phyloP scores from a whole-genome alignment of 2,888 invertebrate species.

The Melanostoma mellinum region DNA sequence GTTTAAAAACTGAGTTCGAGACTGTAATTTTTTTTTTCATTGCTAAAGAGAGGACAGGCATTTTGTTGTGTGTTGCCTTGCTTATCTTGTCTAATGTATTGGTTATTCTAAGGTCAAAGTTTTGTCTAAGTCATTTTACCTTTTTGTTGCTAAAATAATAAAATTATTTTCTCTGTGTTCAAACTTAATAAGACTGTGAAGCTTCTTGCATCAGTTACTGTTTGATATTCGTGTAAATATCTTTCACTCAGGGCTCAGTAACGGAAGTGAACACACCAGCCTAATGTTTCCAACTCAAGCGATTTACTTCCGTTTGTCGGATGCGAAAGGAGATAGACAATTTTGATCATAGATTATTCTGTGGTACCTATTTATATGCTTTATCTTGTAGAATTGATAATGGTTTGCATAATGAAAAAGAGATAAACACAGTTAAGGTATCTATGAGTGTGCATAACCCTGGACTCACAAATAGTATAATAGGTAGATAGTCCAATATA shows the following conservation, averaged over 20 bases:
- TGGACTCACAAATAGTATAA: neutral
- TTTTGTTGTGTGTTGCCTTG: too few relatives aligned
- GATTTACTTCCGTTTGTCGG: conserved; percentile 36
- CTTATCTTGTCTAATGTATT: too few relatives aligned
- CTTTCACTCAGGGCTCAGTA: neutral
- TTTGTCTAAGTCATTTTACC: too few relatives aligned
- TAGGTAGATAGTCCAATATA: too few relatives aligned
- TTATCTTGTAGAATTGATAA: conserved; percentile 19
- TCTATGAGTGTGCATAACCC: neutral
- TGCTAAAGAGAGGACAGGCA: too few relatives aligned
- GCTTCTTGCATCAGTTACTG: conserved; percentile 38
- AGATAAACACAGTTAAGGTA: conserved; percentile 19
- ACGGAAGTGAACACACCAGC: conserved; percentile 25
- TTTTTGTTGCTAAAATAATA: too few relatives aligned
- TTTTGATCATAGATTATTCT: conserved; percentile 31
- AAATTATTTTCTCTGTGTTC: too few relatives aligned
- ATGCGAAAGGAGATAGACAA: conserved; percentile 8
- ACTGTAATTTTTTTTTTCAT: too few relatives aligned
- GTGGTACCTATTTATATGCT: conserved; percentile 11
- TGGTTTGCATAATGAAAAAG: conserved; percentile 47
- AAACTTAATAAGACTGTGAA: too few relatives aligned
- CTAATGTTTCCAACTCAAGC: conserved; percentile 48
- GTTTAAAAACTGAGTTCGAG: too few relatives aligned
- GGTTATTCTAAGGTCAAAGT: too few relatives aligned
- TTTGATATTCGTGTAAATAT: neutral